A percentile compares a stretch with the other conserved stretches of the same genome.
Evolutionary conservation across 2,888 invertebrate genomes (phyloP).

Genomic region (Physocephala rufipes): DNA sequence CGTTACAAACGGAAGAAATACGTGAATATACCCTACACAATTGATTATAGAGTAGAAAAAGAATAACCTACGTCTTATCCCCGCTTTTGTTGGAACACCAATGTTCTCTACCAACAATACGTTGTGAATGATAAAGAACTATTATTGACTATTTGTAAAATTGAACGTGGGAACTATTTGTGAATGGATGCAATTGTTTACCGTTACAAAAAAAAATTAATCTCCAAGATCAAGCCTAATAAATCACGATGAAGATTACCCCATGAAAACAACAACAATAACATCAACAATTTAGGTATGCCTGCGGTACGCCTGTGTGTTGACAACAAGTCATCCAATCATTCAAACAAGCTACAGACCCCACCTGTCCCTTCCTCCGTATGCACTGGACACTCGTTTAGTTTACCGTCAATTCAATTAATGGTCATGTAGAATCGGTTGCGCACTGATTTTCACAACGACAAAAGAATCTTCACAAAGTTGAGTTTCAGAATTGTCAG

Average conservation of each 20-base stretch:
- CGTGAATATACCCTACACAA: no score
- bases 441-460: conserved; percentile 52
- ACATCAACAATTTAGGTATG: conserved; percentile 3
- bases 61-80: no score
- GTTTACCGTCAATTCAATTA: background rate
- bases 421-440: conserved; percentile 48
- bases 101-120: background rate
- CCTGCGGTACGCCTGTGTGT: background rate
- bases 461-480: conserved; percentile 36
- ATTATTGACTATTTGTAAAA: background rate
- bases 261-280: conserved; percentile 1
- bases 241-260: background rate
- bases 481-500: conserved; percentile 45
- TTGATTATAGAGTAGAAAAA: no score
- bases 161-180: no score
- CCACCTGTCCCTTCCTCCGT: conserved; percentile 12
- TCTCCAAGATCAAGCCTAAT: no score
- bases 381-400: no score
- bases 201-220: no score
- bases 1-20: no score
- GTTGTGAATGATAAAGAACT: background rate
- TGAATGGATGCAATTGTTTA: no score
- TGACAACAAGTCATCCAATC: background rate
- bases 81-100: background rate
- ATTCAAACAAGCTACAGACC: background rate